Evolutionary conservation across 2,797 vertebrate species (phyloP).

Genomic region (Amazona finschi): DNA sequence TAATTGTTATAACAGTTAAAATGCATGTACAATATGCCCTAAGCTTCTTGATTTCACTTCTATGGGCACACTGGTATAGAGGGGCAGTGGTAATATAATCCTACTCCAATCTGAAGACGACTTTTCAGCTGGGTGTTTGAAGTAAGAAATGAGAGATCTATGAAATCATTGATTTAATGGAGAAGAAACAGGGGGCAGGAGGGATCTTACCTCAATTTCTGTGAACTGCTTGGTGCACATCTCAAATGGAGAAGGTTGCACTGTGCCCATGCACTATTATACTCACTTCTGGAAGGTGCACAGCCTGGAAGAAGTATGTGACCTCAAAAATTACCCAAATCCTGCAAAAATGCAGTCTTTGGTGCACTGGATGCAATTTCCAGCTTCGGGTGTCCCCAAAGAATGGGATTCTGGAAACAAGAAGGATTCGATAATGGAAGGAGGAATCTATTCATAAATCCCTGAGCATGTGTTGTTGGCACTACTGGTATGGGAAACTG

Average conservation of each 20-base stretch:
- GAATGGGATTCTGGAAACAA: background rate
- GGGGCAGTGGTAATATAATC: background rate
- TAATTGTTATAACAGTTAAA: background rate
- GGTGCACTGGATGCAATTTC: background rate
- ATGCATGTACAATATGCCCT: accelerated
- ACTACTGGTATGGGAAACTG: background rate
- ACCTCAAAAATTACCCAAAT: background rate
- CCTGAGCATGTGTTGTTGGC: background rate
- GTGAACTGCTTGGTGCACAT: background rate
- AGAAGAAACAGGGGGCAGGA: background rate
- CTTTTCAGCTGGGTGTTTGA: background rate
- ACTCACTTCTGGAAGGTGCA: background rate
- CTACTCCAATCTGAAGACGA: background rate
- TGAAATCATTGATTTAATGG: background rate
- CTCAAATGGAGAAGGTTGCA: background rate
- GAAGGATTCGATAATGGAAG: background rate
- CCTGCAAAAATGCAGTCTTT: background rate
- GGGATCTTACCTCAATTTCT: background rate
- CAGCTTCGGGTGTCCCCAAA: background rate
- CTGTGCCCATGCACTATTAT: background rate
- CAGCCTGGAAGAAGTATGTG: background rate
- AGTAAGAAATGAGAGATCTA: background rate
- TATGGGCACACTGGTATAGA: background rate
- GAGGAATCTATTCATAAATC: background rate
- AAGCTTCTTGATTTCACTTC: background rate